phyloP scores from a whole-genome alignment of 2,888 invertebrate species.

The Drosophila borborema region DNA sequence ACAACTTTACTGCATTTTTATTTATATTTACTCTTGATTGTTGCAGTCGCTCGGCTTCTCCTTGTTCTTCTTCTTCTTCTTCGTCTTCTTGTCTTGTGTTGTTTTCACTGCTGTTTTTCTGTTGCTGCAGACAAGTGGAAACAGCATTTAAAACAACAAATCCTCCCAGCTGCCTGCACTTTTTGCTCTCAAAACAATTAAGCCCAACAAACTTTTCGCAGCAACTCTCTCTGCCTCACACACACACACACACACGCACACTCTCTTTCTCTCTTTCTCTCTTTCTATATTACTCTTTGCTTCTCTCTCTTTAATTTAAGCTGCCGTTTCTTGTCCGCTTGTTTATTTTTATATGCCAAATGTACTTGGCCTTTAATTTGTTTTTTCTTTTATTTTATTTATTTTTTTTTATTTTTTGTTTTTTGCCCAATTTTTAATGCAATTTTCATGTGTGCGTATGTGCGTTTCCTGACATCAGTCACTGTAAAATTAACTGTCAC shows the following conservation, averaged over 20 bases:
- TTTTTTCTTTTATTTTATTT: neutral
- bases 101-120: constrained; percentile 30
- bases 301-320: neutral
- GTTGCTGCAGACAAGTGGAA: constrained; percentile 55
- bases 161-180: constrained; percentile 35
- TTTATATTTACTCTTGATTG: constrained; percentile 79
- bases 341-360: constrained; percentile 47
- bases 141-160: constrained; percentile 35
- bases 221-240: neutral
- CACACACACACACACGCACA: neutral
- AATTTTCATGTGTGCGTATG: constrained; percentile 41
- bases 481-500: constrained; percentile 73
- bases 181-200: constrained; percentile 58
- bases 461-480: constrained; percentile 53
- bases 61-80: constrained; percentile 12
- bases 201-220: constrained; percentile 50
- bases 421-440: constrained; percentile 49
- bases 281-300: neutral
- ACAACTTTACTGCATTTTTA: constrained; percentile 66
- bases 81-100: constrained; percentile 16
- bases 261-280: neutral
- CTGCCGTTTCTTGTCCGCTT: neutral
- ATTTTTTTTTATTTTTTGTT: constrained; percentile 12
- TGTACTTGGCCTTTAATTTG: constrained; percentile 57
- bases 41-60: constrained; percentile 50